These are phyloP conservation scores for Corvus moneduloides DNA, from an alignment of 2,113 vertebrate species.

Conservation along the genomic window DNA sequence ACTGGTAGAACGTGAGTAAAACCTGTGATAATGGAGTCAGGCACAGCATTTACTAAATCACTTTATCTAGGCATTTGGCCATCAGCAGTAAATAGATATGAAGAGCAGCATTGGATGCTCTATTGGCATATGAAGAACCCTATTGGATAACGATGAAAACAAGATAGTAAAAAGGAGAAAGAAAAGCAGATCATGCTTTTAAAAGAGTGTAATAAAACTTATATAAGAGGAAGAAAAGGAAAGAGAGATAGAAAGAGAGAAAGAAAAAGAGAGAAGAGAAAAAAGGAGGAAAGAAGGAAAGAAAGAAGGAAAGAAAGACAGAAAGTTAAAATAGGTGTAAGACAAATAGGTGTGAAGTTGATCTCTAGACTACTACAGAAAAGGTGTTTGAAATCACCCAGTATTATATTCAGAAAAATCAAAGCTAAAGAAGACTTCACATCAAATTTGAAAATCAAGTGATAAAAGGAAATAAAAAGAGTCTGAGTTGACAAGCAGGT, in stretches of 20 bases:
- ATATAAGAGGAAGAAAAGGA: not conserved
- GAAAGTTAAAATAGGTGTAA: not conserved
- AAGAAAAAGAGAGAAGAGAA: accelerated
- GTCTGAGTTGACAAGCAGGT: not conserved
- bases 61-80: not conserved
- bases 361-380: not conserved
- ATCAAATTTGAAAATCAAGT: not conserved
- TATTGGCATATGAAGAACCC: not conserved
- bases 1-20: not conserved
- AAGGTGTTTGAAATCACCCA: not conserved
- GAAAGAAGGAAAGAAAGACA: not conserved
- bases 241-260: not conserved
- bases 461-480: not conserved
- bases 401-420: not conserved
- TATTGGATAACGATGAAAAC: not conserved
- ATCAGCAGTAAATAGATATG: not conserved
- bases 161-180: not conserved
- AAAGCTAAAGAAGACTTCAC: not conserved
- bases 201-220: not conserved
- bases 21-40: not conserved
- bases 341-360: not conserved
- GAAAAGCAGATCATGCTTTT: not conserved
- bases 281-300: not conserved
- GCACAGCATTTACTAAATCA: not conserved
- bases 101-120: not conserved